Evolutionary conservation across 2,888 invertebrate genomes (phyloP), one percentile per base, ranked within the genome.

Genomic region (Synanthedon formicaeformis): DNA sequence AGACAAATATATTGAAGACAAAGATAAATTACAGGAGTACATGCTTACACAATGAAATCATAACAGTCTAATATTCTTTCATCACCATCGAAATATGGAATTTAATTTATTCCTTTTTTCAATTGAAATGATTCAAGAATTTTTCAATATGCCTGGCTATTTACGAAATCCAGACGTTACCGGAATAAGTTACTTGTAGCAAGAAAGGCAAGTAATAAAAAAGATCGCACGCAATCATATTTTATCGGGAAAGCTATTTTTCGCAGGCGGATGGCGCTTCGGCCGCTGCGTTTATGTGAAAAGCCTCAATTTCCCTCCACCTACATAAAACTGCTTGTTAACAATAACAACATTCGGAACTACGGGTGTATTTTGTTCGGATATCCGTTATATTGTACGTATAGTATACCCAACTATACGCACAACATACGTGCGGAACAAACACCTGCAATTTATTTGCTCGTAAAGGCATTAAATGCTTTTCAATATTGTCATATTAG

Each of bases 171-270:
- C 57, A 59, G 57, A 60, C 62, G 58, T 58, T 61, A 56, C 57
- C 52, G 52, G 57, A 58, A 57, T 12, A 45, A 14, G 45, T 45
- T 12, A 57, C 60, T 60, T 57, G 60, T 54, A 51, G 54, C 56
- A 54, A 18, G 51, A 48, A 52, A 55, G 58, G 63, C 61, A 64
- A 62, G 75, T 69, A 78, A 79, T 82, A 83, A 81, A 81, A 78
- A 79, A 74, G 72, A 78, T 77, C 73, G 69, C 66, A 66, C 63
- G 71, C 78, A 82, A 84, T 83, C 81, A 84, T 84, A 82, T 82
- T 81, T 84, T 81, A 84, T 81, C 74, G 77, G 66, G 64, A 70
- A 73, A 74, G 78, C 73, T 70, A 73, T 78, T 78, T 75, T 69
- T 69, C 70, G 65, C 63, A 65, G 63, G 62, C 67, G 68, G 73